Evolutionary conservation across 2,113 vertebrate species (phyloP).

Genomic region (Cynoglossus semilaevis): DNA sequence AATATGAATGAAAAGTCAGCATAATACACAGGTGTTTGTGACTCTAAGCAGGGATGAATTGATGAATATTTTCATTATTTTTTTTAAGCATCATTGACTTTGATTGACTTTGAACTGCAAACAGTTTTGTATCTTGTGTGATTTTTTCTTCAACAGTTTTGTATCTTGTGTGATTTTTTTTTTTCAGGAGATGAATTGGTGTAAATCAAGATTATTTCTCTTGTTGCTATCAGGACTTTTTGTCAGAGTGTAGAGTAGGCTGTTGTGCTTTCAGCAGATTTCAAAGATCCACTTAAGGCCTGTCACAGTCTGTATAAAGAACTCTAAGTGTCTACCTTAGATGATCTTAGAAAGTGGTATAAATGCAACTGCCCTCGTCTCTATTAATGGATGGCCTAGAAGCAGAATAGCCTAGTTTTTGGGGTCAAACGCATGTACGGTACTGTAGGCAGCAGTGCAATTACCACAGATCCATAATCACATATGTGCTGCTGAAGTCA

Average conservation of each 20-base stretch:
- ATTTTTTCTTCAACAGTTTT: too few relatives aligned
- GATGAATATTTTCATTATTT: too few relatives aligned
- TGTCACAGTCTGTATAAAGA: slow-evolving; percentile 23
- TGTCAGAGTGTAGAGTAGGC: background rate
- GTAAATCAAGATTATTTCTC: too few relatives aligned
- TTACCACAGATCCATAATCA: slow-evolving; percentile 67
- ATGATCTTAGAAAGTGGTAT: slow-evolving; percentile 50
- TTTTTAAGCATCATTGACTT: too few relatives aligned
- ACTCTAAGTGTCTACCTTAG: slow-evolving; percentile 35
- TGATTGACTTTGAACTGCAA: too few relatives aligned
- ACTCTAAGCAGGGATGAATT: too few relatives aligned
- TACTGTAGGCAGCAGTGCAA: slow-evolving; percentile 51
- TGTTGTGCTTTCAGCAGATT: slow-evolving; percentile 16
- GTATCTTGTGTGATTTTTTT: too few relatives aligned
- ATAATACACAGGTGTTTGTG: background rate
- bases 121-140: too few relatives aligned
- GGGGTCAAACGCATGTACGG: slow-evolving; percentile 65
- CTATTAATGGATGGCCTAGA: slow-evolving; percentile 79
- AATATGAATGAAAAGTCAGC: too few relatives aligned
- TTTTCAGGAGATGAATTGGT: too few relatives aligned
- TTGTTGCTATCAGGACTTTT: too few relatives aligned
- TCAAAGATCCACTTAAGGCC: slow-evolving; percentile 29
- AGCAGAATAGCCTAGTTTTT: slow-evolving; percentile 71
- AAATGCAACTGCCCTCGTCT: slow-evolving; percentile 64
- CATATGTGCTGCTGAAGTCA: slow-evolving; percentile 48